Percentiles rank a stretch among this genome's conserved stretches.
Conservation (phyloP, 64 coral and sea anemone genomes). For the Montipora cactus region DNA sequence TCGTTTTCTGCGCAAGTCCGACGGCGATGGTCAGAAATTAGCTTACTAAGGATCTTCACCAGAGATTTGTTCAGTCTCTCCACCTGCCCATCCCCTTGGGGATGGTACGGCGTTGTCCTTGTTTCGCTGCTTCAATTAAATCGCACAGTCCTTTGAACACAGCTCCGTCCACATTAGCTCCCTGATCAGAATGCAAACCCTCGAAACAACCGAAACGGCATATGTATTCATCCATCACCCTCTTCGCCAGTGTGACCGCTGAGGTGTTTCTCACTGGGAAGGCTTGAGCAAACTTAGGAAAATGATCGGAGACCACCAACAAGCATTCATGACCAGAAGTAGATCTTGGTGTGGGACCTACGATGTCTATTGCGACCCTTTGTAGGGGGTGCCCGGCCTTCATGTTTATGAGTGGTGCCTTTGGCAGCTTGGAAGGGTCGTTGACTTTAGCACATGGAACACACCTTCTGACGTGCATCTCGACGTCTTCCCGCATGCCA, state of each 20-base stretch:
- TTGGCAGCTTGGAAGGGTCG: slow-evolving; percentile 18
- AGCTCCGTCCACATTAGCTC: neutral
- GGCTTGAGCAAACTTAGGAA: slow-evolving; percentile 36
- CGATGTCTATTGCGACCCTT: slow-evolving; percentile 42
- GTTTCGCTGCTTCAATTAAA: slow-evolving; percentile 29
- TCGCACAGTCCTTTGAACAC: slow-evolving; percentile 6
- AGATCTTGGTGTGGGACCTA: slow-evolving; percentile 3
- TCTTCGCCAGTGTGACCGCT: neutral
- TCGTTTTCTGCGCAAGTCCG: too few species aligned
- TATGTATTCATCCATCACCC: slow-evolving; percentile 35
- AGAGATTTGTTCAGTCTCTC: slow-evolving; percentile 35
- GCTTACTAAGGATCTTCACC: slow-evolving; percentile 9
- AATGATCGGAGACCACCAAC: slow-evolving; percentile 62
- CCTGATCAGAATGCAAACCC: neutral
- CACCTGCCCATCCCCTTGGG: neutral
- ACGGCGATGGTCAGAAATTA: neutral
- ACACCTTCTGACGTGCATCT: slow-evolving; percentile 29
- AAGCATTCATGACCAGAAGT: slow-evolving; percentile 38
- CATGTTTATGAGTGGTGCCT: slow-evolving; percentile 40
- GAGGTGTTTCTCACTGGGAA: too few species aligned
- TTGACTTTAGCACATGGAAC: neutral
- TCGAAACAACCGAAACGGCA: slow-evolving; percentile 22
- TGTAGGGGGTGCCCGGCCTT: slow-evolving; percentile 51
- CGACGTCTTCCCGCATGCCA: slow-evolving; percentile 5
- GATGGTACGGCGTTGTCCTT: neutral